Conservation (phyloP, 2,797 vertebrate species). For the Ctenosaura bakeri region DNA sequence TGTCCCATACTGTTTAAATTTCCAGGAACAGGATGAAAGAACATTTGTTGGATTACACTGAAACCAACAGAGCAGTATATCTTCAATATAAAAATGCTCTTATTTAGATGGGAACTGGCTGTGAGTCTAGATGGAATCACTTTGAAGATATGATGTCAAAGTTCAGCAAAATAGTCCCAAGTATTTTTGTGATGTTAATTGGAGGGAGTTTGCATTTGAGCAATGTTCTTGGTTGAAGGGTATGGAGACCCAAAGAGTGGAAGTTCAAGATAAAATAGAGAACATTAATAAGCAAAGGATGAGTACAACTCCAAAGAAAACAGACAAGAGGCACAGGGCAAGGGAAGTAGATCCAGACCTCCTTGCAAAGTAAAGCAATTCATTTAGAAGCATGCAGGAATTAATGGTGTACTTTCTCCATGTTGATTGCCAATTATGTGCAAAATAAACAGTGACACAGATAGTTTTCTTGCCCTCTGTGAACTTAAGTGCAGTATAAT, state of each 20-base stretch:
- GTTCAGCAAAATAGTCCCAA: conserved; percentile 32
- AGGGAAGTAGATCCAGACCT: not conserved
- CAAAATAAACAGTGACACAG: conserved; percentile 18
- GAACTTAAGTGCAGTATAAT: not conserved
- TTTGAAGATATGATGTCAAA: conserved; percentile 44
- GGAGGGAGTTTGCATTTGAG: conserved; percentile 22
- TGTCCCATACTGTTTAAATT: conserved; percentile 42
- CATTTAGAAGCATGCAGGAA: not conserved
- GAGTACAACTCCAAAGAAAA: conserved; percentile 18
- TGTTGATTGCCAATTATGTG: not conserved
- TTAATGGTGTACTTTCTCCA: conserved; percentile 8
- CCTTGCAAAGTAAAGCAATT: not conserved
- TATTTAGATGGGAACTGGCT: conserved; percentile 33
- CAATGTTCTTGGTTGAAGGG: not conserved
- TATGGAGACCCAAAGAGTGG: conserved; percentile 14
- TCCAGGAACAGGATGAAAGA: conserved; percentile 47
- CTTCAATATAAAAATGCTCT: conserved; percentile 62
- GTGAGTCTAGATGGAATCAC: not conserved
- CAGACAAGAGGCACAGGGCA: not conserved
- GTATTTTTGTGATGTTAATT: conserved; percentile 25
- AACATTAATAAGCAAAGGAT: not conserved
- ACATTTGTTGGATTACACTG: conserved; percentile 5
- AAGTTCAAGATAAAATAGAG: conserved; percentile 4
- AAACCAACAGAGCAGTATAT: conserved; percentile 28
- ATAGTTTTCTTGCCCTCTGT: not conserved